Evolutionary conservation across 2,888 invertebrate species (phyloP).

Genomic region (Drosophila paranaensis): DNA sequence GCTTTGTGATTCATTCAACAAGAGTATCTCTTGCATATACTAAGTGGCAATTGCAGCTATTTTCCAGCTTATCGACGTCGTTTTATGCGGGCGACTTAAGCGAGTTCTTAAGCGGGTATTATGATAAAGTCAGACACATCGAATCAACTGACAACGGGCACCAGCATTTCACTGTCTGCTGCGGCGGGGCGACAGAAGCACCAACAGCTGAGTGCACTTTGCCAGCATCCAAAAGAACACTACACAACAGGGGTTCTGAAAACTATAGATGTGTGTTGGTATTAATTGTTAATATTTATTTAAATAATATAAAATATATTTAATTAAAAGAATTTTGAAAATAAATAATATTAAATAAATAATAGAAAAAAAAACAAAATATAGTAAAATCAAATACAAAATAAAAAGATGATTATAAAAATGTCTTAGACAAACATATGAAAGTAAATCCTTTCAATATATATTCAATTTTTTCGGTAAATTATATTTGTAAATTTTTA

Average conservation of each 20-base stretch:
- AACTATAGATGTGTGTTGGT: not conserved
- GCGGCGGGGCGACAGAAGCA: slow-evolving; percentile 9
- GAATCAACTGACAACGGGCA: slow-evolving; percentile 2
- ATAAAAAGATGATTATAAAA: no score
- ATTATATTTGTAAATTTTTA: no score
- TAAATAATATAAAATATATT: not conserved
- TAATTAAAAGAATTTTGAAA: not conserved
- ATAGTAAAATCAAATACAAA: not conserved
- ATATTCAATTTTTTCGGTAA: no score
- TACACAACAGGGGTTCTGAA: slow-evolving; percentile 1
- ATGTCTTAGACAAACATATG: no score
- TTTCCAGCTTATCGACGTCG: slow-evolving; percentile 48
- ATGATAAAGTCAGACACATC: slow-evolving; percentile 51
- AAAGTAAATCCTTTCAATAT: no score
- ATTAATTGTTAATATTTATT: not conserved
- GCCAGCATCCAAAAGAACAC: slow-evolving; percentile 38
- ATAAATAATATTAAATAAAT: no score
- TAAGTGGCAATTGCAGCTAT: slow-evolving; percentile 28
- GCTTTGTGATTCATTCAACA: slow-evolving; percentile 49
- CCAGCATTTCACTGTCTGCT: slow-evolving; percentile 32
- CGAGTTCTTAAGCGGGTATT: slow-evolving; percentile 54
- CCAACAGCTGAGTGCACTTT: slow-evolving; percentile 52
- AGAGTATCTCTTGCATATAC: slow-evolving; percentile 37
- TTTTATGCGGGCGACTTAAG: slow-evolving; percentile 65
- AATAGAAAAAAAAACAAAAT: not conserved